Conservation (phyloP, 2,797 vertebrate genomes). For the Crenuchus spilurus region DNA sequence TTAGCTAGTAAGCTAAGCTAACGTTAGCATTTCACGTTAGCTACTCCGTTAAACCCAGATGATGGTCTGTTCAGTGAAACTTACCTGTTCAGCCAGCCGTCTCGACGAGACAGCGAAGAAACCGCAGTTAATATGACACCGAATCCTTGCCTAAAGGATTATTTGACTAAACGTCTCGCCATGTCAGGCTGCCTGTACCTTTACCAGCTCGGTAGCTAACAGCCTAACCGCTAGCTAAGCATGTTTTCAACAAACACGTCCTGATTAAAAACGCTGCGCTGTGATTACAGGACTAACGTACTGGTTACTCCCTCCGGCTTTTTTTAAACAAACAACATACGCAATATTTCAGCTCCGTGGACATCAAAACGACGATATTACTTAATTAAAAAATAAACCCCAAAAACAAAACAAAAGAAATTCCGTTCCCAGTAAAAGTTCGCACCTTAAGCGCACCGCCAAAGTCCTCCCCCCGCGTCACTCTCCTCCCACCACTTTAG, state of each 20-base stretch:
- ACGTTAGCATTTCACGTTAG: not conserved
- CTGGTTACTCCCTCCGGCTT: too few species aligned
- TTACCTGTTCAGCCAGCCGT: not conserved
- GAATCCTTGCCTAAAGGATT: not conserved
- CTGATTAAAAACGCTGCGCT: too few species aligned
- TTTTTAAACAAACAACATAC: not conserved
- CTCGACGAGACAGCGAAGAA: not conserved
- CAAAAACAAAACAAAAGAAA: conserved; percentile 74
- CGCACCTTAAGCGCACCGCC: conserved; percentile 46
- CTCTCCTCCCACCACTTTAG: conserved; percentile 3
- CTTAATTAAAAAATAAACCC: not conserved
- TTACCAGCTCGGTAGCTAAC: not conserved
- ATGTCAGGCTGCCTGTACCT: not conserved
- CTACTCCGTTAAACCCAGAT: too few species aligned
- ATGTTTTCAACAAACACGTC: not conserved
- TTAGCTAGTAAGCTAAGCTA: conserved; percentile 4
- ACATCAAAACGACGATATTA: not conserved
- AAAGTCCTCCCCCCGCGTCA: conserved; percentile 56
- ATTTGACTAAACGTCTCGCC: not conserved
- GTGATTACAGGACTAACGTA: not conserved
- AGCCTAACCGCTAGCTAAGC: not conserved
- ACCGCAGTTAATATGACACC: not conserved
- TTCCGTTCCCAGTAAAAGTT: conserved; percentile 64
- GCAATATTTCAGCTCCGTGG: not conserved
- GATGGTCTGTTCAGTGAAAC: not conserved